Conservation (phyloP, 2,888 invertebrate species). For the Lycophotia porphyrea region DNA sequence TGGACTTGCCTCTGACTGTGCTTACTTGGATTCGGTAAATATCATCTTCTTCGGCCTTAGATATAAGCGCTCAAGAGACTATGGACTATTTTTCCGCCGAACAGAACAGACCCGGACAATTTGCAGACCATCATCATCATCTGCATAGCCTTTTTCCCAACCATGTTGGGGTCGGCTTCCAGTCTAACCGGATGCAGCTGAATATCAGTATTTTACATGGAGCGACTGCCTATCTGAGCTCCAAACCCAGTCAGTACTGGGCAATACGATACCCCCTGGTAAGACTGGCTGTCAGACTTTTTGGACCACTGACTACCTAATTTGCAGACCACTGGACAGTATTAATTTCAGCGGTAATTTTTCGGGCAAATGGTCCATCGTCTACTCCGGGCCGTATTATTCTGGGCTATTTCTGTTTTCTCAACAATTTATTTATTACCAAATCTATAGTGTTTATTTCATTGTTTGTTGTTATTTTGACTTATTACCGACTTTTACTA, state of each 20-base stretch:
- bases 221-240: too few species aligned
- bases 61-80: not conserved
- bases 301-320: too few species aligned
- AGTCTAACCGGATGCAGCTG: too few species aligned
- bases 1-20: constrained; percentile 96
- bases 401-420: not conserved
- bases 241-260: too few species aligned
- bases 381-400: not conserved
- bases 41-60: constrained; percentile 48
- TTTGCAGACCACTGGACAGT: not conserved
- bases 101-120: not conserved
- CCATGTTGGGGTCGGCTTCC: too few species aligned
- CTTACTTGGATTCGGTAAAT: constrained; percentile 96
- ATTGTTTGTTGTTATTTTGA: not conserved
- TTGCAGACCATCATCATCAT: too few species aligned
- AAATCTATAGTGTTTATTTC: not conserved
- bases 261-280: too few species aligned
- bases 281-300: too few species aligned
- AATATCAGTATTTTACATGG: too few species aligned
- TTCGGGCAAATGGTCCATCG: not conserved
- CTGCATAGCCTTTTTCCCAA: too few species aligned
- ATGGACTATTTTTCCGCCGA: not conserved
- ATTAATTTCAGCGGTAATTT: not conserved
- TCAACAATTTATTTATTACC: not conserved
- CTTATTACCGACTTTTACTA: not conserved